Evolutionary conservation across 1,140 invertebrate species (phyloP), one percentile per base, ranked within the genome.

Genomic region (Cyphomyrmex costatus): DNA sequence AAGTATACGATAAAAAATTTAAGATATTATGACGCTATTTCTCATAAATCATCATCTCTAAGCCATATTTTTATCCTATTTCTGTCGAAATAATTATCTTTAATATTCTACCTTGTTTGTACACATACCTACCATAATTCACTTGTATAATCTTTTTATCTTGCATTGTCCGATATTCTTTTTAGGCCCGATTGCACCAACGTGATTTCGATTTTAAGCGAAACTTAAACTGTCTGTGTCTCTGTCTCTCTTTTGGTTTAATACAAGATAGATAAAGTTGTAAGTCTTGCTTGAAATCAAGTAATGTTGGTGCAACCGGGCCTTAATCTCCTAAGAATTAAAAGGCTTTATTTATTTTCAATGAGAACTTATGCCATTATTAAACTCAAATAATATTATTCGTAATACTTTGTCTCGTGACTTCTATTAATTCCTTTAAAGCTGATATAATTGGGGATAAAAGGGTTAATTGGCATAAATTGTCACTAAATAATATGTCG

Each of bases 391-490:
- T 53, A 53, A 73, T 10, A n/a, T 77, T 42, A 66, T 30, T 71
- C 16, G 7, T 33, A 14, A 24, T 51, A 19, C 30, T 16, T 3
- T 4, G 21, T 71, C 65, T 82, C 66, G 51, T 30, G 36, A 46
- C 24, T 82, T 3, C 1, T 42, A 27, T 42, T 46, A 71, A 42
- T 82, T 71, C 21, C 14, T n/a, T 51, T 71, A 30, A 71, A 21
- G 51, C 10, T 30, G 21, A 68, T 46, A n/a, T 58, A 46, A 30
- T 53, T 70, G 36, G 21, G 33, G 65, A 58, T 21, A 68, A 70
- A 66, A 4, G n/a, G 58, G 76, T 78, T 78, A 78, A 78, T 78
- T 78, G 76, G 10, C n/a, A 49, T 6, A 82, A 60, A 73, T 71
- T 82, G 70, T 0, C 30, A 30, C 21, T 68, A n/a, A 21, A 36